Evolutionary conservation across 2,113 vertebrate genomes (phyloP), one percentile per base, ranked within the genome.

Genomic region (Myiozetetes cayanensis): DNA sequence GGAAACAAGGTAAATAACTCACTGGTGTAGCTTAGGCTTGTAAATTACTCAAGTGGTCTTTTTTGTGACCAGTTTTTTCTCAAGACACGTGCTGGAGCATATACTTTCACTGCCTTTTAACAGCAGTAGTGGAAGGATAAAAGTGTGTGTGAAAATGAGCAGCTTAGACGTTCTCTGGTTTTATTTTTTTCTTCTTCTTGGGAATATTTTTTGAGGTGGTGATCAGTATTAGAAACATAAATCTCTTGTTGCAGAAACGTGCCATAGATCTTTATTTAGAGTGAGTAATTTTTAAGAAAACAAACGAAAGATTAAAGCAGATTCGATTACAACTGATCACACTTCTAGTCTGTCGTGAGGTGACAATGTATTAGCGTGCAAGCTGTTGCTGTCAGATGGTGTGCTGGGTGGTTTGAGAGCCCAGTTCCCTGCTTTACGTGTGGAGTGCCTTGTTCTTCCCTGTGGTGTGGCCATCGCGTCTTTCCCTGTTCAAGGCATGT

Each of bases 371-470:
- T 88, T 35, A 35, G 35, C 58, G 35, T 68, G 73, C 87, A 78
- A 71, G 90, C 63, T 91, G 77, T 71, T 55, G 49, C 82, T 86
- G 71, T 87, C 82, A 73, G 74, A 35, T 67, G 91, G 18, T 58
- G 43, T 30, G n/a, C 65, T 76, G 68, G 49, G 30, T 47, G n/a
- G 21, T 16, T 53, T 14, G 28, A 39, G 71, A 58, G 20, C 49
- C 43, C 7, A 3, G 33, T 14, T 84, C 46, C 35, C 30, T 35
- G 75, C n/a, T 46, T 22, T 14, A 19, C n/a, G 58, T 19, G 4
- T 21, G 35, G 25, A 49, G 16, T 23, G 30, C 44, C 44, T 35
- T n/a, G 2, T 14, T 94, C 78, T 63, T 53, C 63, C 50, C 53
- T 52, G 2, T 8, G 21, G n/a, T 3, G 4, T 76, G 81, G n/a